Evolutionary conservation across 2,113 vertebrate species (phyloP), one percentile per base, ranked within the genome.

Genomic region (Sphaerodactylus townsendi): DNA sequence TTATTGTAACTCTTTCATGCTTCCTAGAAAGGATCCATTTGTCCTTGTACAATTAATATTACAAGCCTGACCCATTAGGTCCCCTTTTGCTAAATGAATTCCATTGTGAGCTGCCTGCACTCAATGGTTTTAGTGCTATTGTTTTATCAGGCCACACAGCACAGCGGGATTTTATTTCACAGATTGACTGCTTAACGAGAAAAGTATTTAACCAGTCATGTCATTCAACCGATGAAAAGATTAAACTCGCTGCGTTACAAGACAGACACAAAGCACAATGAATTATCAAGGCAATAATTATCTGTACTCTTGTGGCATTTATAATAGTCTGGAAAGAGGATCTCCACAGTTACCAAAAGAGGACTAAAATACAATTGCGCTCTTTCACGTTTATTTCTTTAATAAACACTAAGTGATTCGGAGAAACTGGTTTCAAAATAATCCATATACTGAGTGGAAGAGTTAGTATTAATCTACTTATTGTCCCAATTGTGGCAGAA

Each of bases 221-320:
- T 79, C 39, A 0, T 35, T 73, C 62, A 85, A 1, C 66, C 15
- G 79, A 0, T 0, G 0, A 44, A 83, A 86, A 2, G 33, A 76
- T 70, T 73, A 74, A n/a, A 77, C 71, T 76, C 83, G 46, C 10
- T 1, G 2, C 83, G 75, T 11, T 82, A 73, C 5, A 86, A 15
- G 23, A 74, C 3, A 77, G 30, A 74, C 28, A 82, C 35, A 82
- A 35, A 73, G 23, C 41, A 39, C 17, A 48, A 44, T 35, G 77
- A 11, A 30, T 28, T 66, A 46, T 37, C 76, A 44, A 64, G 50
- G 48, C 5, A 37, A 30, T 62, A 62, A 33, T 56, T 21, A 59
- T 37, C n/a, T 0, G 80, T 13, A 68, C 72, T 90, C 86, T 73
- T 68, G 87, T 53, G 11, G 30, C 41, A 84, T n/a, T 83, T n/a